Evolutionary conservation across 2,888 invertebrate species (phyloP), one percentile per base, ranked within the genome.

Genomic region (Drosophila robusta): DNA sequence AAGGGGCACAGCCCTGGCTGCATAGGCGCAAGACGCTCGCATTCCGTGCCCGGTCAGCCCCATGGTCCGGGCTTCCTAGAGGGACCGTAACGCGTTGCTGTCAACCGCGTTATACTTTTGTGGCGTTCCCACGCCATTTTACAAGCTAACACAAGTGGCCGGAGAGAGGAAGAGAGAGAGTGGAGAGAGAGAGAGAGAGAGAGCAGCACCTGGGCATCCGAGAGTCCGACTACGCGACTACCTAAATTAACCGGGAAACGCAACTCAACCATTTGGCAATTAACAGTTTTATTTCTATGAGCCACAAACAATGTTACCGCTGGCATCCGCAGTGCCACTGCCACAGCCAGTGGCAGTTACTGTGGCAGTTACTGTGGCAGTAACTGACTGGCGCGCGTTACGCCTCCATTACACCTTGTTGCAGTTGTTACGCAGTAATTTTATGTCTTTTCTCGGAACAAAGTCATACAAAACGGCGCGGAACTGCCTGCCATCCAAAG

Each of bases 331-430:
- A 36, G 9, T 39, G 9, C 9, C 41, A 16, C 51, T 29, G 50
- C 39, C n/a, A n/a, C n/a, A n/a, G n/a, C n/a, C n/a, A n/a, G n/a
- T n/a, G 11, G 38, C 18, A n/a, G 52, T 18, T 18, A 18, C 18
- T 18, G 18, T 32, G 45, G 41, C 50, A 49, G 26, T 16, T 4
- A 24, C 50, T 14, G 51, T 32, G 39, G 52, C 58, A 54, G 56
- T 54, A 54, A 57, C 65, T 36, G 54, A 66, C 64, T 70, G 70
- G 70, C 74, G 79, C 77, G 77, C 85, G 75, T 76, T 88, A 76
- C 83, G 80, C 87, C 88, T 80, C 80, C 87, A 85, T 86, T 88
- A 90, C 90, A 90, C 80, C 89, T 90, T 90, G 90, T 90, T 90
- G 87, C 87, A 88, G 79, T 89, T 90, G 90, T 86, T 90, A 89